Base-by-base conservation (phyloP, 92 coral and sea anemone genomes). In the Blastomussa wellsi region DNA sequence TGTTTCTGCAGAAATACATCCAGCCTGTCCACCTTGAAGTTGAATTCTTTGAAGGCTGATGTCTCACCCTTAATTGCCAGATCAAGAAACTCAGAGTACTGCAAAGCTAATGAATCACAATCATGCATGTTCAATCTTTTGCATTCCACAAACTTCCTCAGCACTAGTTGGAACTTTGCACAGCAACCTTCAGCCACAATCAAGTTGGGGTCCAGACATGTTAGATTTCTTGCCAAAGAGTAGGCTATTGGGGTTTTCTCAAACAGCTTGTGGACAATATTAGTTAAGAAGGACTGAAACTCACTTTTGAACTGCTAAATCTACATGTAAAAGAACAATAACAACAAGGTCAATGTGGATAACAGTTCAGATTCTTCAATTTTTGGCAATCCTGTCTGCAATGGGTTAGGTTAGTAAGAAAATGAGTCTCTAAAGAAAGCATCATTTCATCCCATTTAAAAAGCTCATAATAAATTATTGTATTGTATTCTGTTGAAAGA, bases 171-270 rank as follows among this genome's bases (percentile, higher is more conserved):
- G n/a, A n/a, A n/a, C n/a, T n/a, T n/a, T n/a, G n/a, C n/a, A n/a
- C n/a, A n/a, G n/a, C n/a, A n/a, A n/a, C n/a, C n/a, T 49, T 47
- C 65, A 57, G 66, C 77, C 48, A 85, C 75, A 59, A 60, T 85
- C 48, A 85, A 85, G 17, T 76, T 85, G 60, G 81, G 90, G 82
- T 86, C 90, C 33, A 80, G 90, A 83, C 80, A 86, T 26, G 60
- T 74, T 80, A 73, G 36, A 62, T 73, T 72, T 74, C 90, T 41
- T 80, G 90, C 90, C 86, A 86, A 37, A 68, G 90, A 72, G 76
- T 86, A 80, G 65, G 86, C 86, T 74, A 80, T 80, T 15, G 86
- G 90, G 47, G 81, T 86, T 86, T 86, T 86, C 76, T 86, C 90
- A 65, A 86, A 47, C 69, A 80, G 86, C 72, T 86, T 86, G 86